Conservation (phyloP, 2,797 vertebrate species). For the Melanotaenia pygmaea region DNA sequence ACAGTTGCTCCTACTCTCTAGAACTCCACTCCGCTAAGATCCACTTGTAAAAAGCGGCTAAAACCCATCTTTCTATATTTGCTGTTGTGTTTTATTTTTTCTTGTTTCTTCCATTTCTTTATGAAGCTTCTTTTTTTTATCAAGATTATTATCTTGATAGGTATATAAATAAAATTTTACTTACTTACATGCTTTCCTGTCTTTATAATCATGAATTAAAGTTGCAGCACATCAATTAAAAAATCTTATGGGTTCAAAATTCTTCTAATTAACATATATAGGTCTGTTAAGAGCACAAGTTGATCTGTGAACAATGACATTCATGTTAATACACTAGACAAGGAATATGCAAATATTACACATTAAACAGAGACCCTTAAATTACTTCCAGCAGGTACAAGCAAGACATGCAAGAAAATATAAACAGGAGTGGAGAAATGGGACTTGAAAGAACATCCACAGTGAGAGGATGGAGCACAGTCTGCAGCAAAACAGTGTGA, state of each 20-base stretch:
- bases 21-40: background rate
- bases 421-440: constrained; percentile 43
- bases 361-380: constrained; percentile 15
- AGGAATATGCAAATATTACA: constrained; percentile 16
- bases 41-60: no score
- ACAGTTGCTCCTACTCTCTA: no score
- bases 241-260: background rate
- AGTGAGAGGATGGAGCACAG: constrained; percentile 69
- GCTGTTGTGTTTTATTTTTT: no score
- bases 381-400: constrained; percentile 30
- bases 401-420: constrained; percentile 37
- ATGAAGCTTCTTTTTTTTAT: no score
- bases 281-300: constrained; percentile 32
- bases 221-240: background rate
- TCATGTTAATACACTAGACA: constrained; percentile 13
- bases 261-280: constrained; percentile 35
- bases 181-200: background rate
- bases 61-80: no score
- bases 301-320: constrained; percentile 24
- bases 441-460: constrained; percentile 67
- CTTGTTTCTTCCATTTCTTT: no score
- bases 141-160: no score
- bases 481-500: constrained; percentile 71
- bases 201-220: background rate
- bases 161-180: background rate